Evolutionary conservation across 2,888 invertebrate species (phyloP).

Genomic region (Hemaris fuciformis): DNA sequence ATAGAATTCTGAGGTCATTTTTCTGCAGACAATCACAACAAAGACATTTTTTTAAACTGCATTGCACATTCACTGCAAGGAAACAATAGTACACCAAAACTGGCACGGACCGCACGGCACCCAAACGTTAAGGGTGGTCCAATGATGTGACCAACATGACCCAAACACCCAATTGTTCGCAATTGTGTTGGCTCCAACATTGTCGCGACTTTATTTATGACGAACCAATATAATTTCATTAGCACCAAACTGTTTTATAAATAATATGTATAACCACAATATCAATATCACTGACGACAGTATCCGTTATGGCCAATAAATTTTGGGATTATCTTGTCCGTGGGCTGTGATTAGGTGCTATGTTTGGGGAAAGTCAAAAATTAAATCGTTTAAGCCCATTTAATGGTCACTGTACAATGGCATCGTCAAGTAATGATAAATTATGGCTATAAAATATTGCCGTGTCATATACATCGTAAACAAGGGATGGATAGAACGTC

Average conservation of each 20-base stretch:
- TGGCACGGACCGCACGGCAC: constrained; percentile 25
- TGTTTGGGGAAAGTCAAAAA: constrained; percentile 73
- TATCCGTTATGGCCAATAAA: constrained; percentile 71
- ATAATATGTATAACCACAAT: constrained; percentile 60
- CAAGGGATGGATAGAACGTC: constrained; percentile 22
- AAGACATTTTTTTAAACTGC: background rate
- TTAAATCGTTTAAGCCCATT: constrained; percentile 72
- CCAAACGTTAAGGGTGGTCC: constrained; percentile 68
- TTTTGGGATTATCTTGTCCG: constrained; percentile 77
- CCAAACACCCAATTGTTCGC: constrained; percentile 54
- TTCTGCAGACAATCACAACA: background rate
- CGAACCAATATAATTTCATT: constrained; percentile 77
- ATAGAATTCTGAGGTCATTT: no score
- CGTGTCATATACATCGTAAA: constrained; percentile 35
- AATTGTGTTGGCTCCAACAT: constrained; percentile 29
- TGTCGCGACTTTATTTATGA: constrained; percentile 65
- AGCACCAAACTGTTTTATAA: constrained; percentile 67
- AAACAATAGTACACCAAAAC: background rate
- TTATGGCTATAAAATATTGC: constrained; percentile 40
- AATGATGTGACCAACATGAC: constrained; percentile 53
- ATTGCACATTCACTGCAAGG: constrained; percentile 16
- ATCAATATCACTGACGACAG: constrained; percentile 66
- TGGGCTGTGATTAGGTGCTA: constrained; percentile 70
- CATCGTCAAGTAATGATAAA: constrained; percentile 55
- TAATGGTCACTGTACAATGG: constrained; percentile 63